A percentile compares a stretch with the other conserved stretches of the same genome.
Evolutionary conservation across 2,113 vertebrate species (phyloP).

Genomic region (Thunnus thynnus): DNA sequence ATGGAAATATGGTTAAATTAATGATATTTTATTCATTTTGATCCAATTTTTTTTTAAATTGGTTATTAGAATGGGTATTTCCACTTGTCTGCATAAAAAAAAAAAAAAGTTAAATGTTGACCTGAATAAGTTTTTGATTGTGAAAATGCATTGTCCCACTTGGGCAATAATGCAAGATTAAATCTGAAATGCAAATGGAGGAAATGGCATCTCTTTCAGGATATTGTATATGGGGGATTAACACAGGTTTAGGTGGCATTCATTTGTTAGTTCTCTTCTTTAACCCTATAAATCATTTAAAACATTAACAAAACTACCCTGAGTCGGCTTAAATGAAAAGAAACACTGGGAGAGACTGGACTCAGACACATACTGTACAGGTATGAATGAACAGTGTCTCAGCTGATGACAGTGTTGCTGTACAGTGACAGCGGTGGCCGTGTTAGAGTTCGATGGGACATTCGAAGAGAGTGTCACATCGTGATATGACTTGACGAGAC

Average conservation of each 20-base stretch:
- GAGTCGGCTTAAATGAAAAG: background rate
- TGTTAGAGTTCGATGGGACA: slow-evolving; percentile 49
- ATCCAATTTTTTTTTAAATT: too few species aligned
- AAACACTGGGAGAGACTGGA: background rate
- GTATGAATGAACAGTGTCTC: slow-evolving; percentile 33
- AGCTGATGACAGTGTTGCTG: slow-evolving; percentile 39
- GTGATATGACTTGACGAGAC: slow-evolving; percentile 17
- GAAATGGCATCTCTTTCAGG: background rate
- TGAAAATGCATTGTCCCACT: background rate
- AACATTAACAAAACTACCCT: background rate
- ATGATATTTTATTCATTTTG: background rate
- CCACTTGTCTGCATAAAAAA: too few species aligned
- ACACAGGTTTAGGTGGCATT: background rate
- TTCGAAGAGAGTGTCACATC: slow-evolving; percentile 49
- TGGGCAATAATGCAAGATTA: background rate
- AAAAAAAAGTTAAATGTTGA: background rate
- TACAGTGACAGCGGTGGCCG: slow-evolving; percentile 26
- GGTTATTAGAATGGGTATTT: too few species aligned
- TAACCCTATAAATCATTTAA: background rate
- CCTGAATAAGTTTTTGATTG: background rate
- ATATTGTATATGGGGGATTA: background rate
- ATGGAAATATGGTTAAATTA: slow-evolving; percentile 32
- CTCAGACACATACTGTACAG: background rate
- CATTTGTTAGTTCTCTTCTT: background rate
- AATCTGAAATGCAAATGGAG: slow-evolving; percentile 10